A percentile compares a stretch with the other conserved stretches of the same genome.
Evolutionary conservation across 2,888 invertebrate genomes (phyloP).

Genomic region (Liposcelis brunnea): DNA sequence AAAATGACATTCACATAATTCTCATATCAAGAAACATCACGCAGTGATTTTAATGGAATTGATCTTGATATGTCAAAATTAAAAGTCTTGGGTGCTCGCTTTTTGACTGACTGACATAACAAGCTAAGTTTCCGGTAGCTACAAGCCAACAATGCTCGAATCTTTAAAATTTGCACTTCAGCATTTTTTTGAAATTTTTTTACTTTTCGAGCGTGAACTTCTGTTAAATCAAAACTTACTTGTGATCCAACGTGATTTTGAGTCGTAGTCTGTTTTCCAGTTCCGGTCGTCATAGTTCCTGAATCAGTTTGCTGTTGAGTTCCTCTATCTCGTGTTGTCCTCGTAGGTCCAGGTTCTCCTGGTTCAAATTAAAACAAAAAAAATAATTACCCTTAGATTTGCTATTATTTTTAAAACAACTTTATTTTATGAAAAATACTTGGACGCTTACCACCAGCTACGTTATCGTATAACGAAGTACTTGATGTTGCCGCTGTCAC

Average conservation of each 20-base stretch:
- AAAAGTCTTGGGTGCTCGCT: too few relatives aligned
- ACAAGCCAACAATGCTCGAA: too few relatives aligned
- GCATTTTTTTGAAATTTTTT: too few relatives aligned
- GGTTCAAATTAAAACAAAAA: neutral
- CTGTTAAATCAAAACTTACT: conserved; percentile 21
- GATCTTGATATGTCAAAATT: too few relatives aligned
- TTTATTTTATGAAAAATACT: neutral
- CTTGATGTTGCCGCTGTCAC: conserved; percentile 75
- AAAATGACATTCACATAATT: too few relatives aligned
- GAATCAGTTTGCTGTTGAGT: conserved; percentile 28
- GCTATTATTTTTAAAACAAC: neutral
- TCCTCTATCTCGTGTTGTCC: neutral
- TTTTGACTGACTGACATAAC: too few relatives aligned
- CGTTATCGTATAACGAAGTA: conserved; percentile 76
- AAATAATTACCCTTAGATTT: neutral
- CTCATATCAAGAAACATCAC: too few relatives aligned
- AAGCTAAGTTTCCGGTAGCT: too few relatives aligned
- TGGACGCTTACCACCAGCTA: conserved; percentile 27
- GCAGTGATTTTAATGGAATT: too few relatives aligned
- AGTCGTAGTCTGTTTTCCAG: conserved; percentile 39
- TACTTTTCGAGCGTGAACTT: too few relatives aligned
- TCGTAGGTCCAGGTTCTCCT: neutral
- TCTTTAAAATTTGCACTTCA: too few relatives aligned
- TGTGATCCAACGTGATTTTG: conserved; percentile 52
- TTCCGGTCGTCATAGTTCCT: conserved; percentile 27